Base-by-base conservation (phyloP, 1,140 invertebrate species). In the Scaptodrosophila lebanonensis region DNA sequence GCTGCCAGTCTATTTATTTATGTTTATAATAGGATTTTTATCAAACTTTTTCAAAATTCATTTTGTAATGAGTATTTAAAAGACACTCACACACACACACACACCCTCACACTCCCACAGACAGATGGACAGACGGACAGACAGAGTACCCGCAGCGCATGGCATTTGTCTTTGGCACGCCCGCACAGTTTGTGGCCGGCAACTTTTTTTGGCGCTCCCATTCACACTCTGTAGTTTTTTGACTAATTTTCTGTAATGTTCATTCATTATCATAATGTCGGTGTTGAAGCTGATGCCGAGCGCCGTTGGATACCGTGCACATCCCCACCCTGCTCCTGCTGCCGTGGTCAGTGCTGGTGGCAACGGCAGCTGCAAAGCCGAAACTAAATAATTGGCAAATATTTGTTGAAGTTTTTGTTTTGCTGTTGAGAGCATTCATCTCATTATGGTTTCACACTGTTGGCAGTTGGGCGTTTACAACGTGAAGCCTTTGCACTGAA, bases 11-110 rank as follows among this genome's bases (percentile, higher is more conserved):
- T 82, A 79, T 79, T 79, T 79, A 82, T 79, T 79, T 79, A 79
- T 79, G 68, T 82, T 82, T 79, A 73, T 79, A 82, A 79, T 79
- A 82, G 68, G 73, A 79, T 79, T 79, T 79, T 79, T 79, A 79
- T 79, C 73, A 79, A 69, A 75, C 82, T 68, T 33, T 35, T 54
- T 35, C 61, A 59, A 49, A 79, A 82, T 68, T 66, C 53, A 61
- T 72, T 79, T 67, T 73, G 75, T 79, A 82, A 79, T 79, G 65
- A 73, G 73, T 65, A 73, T 82, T 79, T 73, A 68, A 79, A 79
- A 79, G 56, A 67, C 73, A 73, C 65, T 60, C 53, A 48, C 29
- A 39, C 63, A 25, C 22, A 25, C 22, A 25, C 22, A 25, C 22
- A 25, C 22, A 25, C 22, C 3, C 22, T 4, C 22, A 25, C 22